Base-by-base conservation (phyloP, 2,113 vertebrate species). In the Gasterosteus aculeatus region DNA sequence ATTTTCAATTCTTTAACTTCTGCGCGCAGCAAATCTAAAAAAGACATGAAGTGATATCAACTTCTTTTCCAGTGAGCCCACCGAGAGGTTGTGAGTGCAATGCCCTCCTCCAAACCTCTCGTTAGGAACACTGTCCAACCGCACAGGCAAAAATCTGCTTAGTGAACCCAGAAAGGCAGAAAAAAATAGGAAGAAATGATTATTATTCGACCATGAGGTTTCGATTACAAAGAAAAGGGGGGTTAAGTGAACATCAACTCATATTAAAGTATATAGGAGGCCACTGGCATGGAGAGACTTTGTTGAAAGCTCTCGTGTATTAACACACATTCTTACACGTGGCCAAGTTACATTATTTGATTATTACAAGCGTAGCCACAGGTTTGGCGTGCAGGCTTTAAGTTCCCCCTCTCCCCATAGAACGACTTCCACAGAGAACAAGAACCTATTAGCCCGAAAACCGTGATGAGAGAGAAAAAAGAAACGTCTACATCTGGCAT, bases 181-280 rank as follows among this genome's bases (percentile, higher is more conserved):
- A 79, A 83, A 88, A 75, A 68, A 81, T 81, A 80, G 69, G 81
- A 88, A 85, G 78, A 78, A 83, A 84, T 35, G 41, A 89, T 92
- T 88, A 90, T 86, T 90, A 89, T 89, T 88, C 85, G 57, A 75
- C 90, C 92, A 93, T 91, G 83, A 78, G 93, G 91, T 91, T 92
- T 90, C 89, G 91, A 90, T 94, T 94, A 93, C 87, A 75, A 70
- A 72, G 59, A 60, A 69, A 42, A 49, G 47, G 67, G 76, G 76
- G 88, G 90, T 89, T 90, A 87, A 91, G 90, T 88, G 91, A 91
- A 93, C 89, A 94, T 93, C 86, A 88, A 92, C 87, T 91, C 89
- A 80, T 90, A 91, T 91, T 91, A 89, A 92, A 92, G 81, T 89
- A 82, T 88, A 90, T 85, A 80, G 91, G 77, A 85, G 88, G 65